Conservation (phyloP, 2,888 invertebrate genomes). For the Epirrhoe tristata region DNA sequence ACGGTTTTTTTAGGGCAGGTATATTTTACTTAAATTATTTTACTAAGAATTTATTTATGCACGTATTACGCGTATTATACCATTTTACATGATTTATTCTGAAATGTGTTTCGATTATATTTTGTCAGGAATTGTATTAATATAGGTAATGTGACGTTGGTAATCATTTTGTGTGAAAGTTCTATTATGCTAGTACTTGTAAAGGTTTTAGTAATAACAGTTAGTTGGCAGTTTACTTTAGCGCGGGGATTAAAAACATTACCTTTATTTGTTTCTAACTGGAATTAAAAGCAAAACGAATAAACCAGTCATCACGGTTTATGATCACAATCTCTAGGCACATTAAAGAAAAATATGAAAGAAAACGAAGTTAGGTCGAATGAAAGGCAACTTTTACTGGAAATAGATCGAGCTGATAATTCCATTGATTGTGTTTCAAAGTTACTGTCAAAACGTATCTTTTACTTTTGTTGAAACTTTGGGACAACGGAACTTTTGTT, state of each 20-base stretch:
- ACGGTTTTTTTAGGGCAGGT: not conserved
- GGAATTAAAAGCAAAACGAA: constrained; percentile 9
- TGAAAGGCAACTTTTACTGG: constrained; percentile 26
- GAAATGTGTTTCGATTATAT: too few relatives aligned
- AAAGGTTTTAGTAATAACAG: too few relatives aligned
- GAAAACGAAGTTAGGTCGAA: constrained; percentile 25
- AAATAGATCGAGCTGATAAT: constrained; percentile 39
- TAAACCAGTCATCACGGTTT: constrained; percentile 21
- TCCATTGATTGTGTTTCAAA: constrained; percentile 39
- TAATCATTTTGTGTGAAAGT: not conserved
- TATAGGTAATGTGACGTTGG: not conserved
- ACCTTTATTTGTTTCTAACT: constrained; percentile 1
- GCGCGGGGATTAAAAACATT: not conserved
- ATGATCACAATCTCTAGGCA: constrained; percentile 21
- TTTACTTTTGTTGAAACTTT: constrained; percentile 33
- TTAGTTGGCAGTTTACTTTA: not conserved
- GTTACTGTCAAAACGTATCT: constrained; percentile 39
- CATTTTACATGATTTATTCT: too few relatives aligned
- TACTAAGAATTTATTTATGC: too few relatives aligned
- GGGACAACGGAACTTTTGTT: constrained; percentile 28
- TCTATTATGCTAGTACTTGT: not conserved
- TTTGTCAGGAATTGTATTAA: not conserved
- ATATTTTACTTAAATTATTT: not conserved
- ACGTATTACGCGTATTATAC: too few relatives aligned
- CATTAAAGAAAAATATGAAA: constrained; percentile 32